Conservation (phyloP, 2,888 invertebrate genomes). For the Molanna angustata region DNA sequence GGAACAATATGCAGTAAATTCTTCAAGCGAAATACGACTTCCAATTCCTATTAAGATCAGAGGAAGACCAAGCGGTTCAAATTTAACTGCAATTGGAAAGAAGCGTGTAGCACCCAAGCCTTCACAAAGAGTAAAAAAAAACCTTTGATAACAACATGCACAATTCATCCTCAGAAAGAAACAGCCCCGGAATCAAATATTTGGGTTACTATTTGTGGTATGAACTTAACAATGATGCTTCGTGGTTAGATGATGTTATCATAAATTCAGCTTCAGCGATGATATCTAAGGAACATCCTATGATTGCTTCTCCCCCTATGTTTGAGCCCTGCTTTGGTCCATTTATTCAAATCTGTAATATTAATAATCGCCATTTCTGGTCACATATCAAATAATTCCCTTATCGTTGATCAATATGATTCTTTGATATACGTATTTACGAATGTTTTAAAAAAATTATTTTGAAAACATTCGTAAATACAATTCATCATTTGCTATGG, state of each 20-base stretch:
- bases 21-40: neutral
- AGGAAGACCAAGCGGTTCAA: neutral
- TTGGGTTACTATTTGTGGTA: neutral
- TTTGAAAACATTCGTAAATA: too few relatives aligned
- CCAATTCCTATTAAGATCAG: neutral
- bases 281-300: neutral
- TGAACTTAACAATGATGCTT: neutral
- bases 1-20: neutral
- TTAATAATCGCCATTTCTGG: conserved; percentile 1
- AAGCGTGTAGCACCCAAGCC: neutral
- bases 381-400: neutral
- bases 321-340: neutral
- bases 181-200: neutral
- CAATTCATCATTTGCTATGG: too few relatives aligned
- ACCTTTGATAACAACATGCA: neutral
- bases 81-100: neutral
- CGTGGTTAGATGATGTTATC: conserved; percentile 7
- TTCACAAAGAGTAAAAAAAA: neutral
- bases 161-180: neutral
- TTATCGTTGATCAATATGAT: conserved; percentile 10
- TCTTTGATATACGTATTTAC: too few relatives aligned
- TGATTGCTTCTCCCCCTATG: neutral
- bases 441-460: too few relatives aligned
- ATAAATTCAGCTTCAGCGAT: conserved; percentile 5
- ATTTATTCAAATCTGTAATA: conserved; percentile 5